These are phyloP conservation scores for Apamea crenata DNA, from an alignment of 2,888 invertebrate species.

Conservation along the genomic window DNA sequence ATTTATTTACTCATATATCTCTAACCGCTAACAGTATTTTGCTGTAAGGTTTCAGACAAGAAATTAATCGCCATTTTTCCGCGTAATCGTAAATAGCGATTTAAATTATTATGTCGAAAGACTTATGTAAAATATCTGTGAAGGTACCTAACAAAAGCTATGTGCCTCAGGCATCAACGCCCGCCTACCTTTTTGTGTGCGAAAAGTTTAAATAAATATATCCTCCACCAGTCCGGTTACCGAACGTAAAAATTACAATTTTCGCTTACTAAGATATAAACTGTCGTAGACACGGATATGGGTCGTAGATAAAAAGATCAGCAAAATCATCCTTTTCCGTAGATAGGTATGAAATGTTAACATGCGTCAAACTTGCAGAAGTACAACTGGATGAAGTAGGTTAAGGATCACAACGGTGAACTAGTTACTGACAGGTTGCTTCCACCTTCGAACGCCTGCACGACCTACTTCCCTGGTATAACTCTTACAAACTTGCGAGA, in stretches of 20 bases:
- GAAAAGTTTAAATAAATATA: background rate
- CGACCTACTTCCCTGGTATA: conserved; percentile 56
- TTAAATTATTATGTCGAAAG: background rate
- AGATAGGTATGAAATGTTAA: conserved; percentile 13
- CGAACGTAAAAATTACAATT: background rate
- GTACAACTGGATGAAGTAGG: conserved; percentile 38
- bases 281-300: background rate
- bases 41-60: background rate
- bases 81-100: background rate
- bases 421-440: conserved; percentile 48
- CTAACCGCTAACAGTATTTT: background rate
- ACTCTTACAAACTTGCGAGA: conserved; percentile 53
- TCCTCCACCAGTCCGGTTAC: background rate
- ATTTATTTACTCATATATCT: background rate
- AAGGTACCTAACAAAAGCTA: background rate
- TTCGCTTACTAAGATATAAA: background rate
- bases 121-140: background rate
- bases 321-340: background rate
- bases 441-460: conserved; percentile 48
- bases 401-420: conserved; percentile 49
- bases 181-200: background rate
- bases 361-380: conserved; percentile 31
- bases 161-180: background rate
- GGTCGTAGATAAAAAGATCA: background rate
- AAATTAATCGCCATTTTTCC: background rate